A percentile compares a stretch with the other conserved stretches of the same genome.
These are phyloP conservation scores for Ibidorhyncha struthersii DNA, from an alignment of 2,113 vertebrate species.

Conservation along the genomic window DNA sequence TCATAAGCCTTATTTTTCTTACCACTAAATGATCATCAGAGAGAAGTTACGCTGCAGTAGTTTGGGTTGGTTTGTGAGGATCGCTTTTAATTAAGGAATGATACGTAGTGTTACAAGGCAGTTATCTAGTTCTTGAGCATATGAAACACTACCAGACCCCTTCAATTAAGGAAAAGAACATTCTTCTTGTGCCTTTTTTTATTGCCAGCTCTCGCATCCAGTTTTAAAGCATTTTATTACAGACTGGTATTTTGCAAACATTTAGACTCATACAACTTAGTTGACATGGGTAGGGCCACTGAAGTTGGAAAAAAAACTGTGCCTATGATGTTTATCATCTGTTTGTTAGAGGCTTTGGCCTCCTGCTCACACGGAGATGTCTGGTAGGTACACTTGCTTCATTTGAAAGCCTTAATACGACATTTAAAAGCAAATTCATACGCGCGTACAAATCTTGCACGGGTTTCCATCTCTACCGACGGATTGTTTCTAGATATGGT, in stretches of 20 bases:
- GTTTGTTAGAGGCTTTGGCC: rapidly evolving
- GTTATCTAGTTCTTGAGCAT: neutral
- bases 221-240: neutral
- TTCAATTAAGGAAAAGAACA: rapidly evolving
- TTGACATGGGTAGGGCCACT: rapidly evolving
- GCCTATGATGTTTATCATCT: rapidly evolving
- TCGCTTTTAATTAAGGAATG: neutral
- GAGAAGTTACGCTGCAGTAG: neutral
- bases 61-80: neutral
- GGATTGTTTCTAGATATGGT: rapidly evolving
- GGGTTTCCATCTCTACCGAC: neutral
- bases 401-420: rapidly evolving
- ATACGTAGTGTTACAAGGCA: neutral
- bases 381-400: rapidly evolving
- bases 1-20: neutral
- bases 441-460: rapidly evolving
- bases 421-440: rapidly evolving
- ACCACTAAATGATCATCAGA: neutral
- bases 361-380: rapidly evolving
- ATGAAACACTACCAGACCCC: neutral
- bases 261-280: neutral
- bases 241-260: neutral
- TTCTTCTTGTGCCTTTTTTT: neutral
- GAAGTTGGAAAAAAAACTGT: rapidly evolving
- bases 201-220: neutral